Percentiles rank a stretch among this genome's conserved stretches.
Evolutionary conservation across 2,113 vertebrate genomes (phyloP).

Genomic region (Clarias batrachus): DNA sequence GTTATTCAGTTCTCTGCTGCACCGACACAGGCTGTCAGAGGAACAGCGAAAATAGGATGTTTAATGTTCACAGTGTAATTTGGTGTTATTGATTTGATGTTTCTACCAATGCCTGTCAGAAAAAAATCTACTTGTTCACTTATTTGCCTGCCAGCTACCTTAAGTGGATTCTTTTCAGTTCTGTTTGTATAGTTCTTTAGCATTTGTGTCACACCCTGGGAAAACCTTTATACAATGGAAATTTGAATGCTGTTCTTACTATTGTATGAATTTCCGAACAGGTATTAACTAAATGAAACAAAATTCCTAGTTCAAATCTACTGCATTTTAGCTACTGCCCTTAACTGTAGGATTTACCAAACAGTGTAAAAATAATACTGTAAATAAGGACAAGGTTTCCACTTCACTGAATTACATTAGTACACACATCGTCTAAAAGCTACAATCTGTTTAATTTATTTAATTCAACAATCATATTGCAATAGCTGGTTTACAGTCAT

Average conservation of each 20-base stretch:
- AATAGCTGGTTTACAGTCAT: too few species aligned
- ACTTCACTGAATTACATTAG: not conserved
- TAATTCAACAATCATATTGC: not conserved
- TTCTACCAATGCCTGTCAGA: slow-evolving; percentile 29
- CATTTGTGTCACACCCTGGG: not conserved
- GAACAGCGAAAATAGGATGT: slow-evolving; percentile 39
- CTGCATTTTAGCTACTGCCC: not conserved
- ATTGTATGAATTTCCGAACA: not conserved
- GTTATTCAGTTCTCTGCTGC: slow-evolving; percentile 45
- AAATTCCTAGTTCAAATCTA: not conserved
- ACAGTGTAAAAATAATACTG: not conserved
- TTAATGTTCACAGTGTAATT: slow-evolving; percentile 45
- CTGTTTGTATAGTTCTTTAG: not conserved
- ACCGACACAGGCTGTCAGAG: slow-evolving; percentile 40
- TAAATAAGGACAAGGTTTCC: not conserved
- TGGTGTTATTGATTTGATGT: slow-evolving; percentile 32
- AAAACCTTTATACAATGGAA: not conserved
- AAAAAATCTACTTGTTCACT: slow-evolving; percentile 22
- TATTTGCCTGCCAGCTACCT: slow-evolving; percentile 20
- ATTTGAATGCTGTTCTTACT: not conserved
- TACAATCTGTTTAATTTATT: not conserved
- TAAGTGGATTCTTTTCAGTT: slow-evolving; percentile 24
- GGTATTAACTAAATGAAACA: not conserved
- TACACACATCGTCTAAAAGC: not conserved
- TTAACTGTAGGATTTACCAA: not conserved